phyloP scores from a whole-genome alignment of 2,888 invertebrate genomes.

The Geophilus truncorum region DNA sequence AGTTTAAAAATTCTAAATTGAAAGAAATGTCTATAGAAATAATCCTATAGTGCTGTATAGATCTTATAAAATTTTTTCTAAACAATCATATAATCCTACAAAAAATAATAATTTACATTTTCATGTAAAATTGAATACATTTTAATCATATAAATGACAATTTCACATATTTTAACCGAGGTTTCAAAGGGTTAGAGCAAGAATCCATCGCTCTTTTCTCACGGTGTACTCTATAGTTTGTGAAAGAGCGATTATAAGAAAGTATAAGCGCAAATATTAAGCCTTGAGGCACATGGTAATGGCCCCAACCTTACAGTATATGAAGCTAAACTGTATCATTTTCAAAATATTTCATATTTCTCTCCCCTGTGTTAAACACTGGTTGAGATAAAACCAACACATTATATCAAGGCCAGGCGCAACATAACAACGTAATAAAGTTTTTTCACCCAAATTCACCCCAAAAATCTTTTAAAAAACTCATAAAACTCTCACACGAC shows the following conservation, averaged over 20 bases:
- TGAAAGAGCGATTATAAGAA: neutral
- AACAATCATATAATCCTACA: too few relatives aligned
- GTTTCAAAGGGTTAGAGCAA: neutral
- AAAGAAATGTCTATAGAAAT: too few relatives aligned
- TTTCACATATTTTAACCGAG: neutral
- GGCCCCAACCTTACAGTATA: neutral
- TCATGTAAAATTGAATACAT: too few relatives aligned
- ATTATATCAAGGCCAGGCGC: neutral
- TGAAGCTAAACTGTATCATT: slow-evolving; percentile 8
- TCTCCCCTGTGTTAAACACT: neutral
- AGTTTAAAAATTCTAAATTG: too few relatives aligned
- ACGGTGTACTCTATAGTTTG: slow-evolving; percentile 12
- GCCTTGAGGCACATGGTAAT: neutral
- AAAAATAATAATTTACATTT: too few relatives aligned
- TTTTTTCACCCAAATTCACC: too few relatives aligned
- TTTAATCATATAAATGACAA: neutral
- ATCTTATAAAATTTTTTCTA: too few relatives aligned
- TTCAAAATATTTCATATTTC: slow-evolving; percentile 14
- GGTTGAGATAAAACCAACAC: neutral
- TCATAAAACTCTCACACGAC: too few relatives aligned
- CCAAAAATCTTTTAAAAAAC: too few relatives aligned
- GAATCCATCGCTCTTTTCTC: neutral
- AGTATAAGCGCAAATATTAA: neutral
- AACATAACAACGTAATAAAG: neutral
- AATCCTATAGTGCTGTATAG: too few relatives aligned